phyloP scores from a whole-genome alignment of 1,140 invertebrate species.

The Mya arenaria region DNA sequence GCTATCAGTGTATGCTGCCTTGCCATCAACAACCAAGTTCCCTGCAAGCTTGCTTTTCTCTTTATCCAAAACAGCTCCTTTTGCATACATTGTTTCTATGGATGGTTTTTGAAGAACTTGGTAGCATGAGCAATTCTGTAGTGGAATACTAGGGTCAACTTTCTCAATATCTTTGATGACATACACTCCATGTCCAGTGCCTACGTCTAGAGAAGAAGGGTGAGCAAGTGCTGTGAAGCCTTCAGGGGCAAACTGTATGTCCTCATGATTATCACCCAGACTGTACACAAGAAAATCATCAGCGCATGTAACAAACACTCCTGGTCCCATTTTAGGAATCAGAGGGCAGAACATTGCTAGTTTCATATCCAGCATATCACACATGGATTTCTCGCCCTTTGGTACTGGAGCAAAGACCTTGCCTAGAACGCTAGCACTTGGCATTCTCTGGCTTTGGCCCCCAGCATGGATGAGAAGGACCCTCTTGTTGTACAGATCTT shows the following conservation, averaged over 20 bases:
- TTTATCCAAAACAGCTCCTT: conserved; percentile 75
- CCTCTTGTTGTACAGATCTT: conserved; percentile 71
- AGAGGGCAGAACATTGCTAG: conserved; percentile 81
- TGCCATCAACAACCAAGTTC: conserved; percentile 61
- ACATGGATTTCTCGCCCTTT: conserved; percentile 65
- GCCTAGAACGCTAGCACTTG: conserved; percentile 80
- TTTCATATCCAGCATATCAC: conserved; percentile 82
- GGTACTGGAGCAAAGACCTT: conserved; percentile 82
- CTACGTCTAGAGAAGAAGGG: conserved; percentile 79
- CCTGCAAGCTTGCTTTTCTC: conserved; percentile 62
- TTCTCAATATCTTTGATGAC: conserved; percentile 70
- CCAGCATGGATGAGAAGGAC: conserved; percentile 82
- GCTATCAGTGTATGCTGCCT: conserved; percentile 82
- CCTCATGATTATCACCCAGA: conserved; percentile 61
- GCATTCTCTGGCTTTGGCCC: conserved; percentile 82
- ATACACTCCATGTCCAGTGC: conserved; percentile 82
- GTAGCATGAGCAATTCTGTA: conserved; percentile 72
- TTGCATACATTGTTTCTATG: conserved; percentile 75
- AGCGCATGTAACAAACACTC: conserved; percentile 81
- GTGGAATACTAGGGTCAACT: conserved; percentile 56
- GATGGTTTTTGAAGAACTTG: conserved; percentile 82
- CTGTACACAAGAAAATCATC: conserved; percentile 82
- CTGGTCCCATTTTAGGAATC: conserved; percentile 79
- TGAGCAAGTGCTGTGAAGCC: conserved; percentile 82
- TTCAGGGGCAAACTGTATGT: conserved; percentile 73